Conservation (phyloP, 2,797 vertebrate genomes). For the Darevskia mixta region DNA sequence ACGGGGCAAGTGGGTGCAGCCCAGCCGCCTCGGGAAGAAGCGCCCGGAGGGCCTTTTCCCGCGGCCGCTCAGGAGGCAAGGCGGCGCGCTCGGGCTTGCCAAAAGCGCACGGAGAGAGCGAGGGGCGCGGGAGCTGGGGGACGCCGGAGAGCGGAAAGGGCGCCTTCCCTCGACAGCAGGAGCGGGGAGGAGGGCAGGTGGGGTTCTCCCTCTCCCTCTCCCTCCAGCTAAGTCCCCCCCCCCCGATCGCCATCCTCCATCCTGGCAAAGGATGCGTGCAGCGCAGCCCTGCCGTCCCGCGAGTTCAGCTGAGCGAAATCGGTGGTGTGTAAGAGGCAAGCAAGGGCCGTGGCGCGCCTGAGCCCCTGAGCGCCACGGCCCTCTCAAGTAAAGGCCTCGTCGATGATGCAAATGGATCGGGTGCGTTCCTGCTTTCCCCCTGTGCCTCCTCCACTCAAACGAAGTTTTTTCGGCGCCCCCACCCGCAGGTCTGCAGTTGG, state of each 20-base stretch:
- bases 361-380: too few relatives aligned
- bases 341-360: neutral
- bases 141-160: too few relatives aligned
- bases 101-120: neutral
- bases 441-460: neutral
- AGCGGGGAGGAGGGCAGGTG: too few relatives aligned
- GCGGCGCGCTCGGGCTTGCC: neutral
- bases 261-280: neutral
- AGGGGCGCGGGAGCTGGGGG: too few relatives aligned
- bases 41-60: neutral
- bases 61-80: neutral
- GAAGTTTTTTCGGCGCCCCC: too few relatives aligned
- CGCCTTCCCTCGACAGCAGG: too few relatives aligned
- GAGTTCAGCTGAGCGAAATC: neutral
- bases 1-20: neutral
- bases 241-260: accelerated
- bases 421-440: neutral
- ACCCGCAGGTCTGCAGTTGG: neutral
- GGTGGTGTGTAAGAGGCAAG: too few relatives aligned
- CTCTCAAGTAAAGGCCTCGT: neutral
- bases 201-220: too few relatives aligned
- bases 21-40: neutral
- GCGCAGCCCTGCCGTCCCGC: neutral
- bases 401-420: neutral
- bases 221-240: neutral